Base-by-base conservation (phyloP, 2,888 invertebrate genomes). In the Asteroscopus sphinx region DNA sequence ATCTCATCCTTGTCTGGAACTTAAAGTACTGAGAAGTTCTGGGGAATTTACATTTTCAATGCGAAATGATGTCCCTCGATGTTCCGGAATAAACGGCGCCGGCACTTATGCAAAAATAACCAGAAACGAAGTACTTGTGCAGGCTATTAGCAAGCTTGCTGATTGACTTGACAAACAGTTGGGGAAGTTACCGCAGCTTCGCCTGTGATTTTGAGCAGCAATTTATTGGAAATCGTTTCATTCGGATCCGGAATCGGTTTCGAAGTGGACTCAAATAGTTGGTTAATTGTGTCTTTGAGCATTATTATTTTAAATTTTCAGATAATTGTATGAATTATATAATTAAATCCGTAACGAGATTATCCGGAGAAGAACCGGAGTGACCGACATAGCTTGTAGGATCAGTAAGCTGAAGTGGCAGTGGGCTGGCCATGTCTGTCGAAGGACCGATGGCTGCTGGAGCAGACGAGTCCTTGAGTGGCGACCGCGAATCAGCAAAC, bases 31-130 rank as follows among this genome's bases (percentile, higher is more conserved):
- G 57, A 48, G 63, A 84, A 80, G 69, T 84, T 79, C 52, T 44
- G 35, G 12, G 46, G 69, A 72, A 84, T 84, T 85, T 83, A 79
- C 83, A 85, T 85, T 83, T 83, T 80, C 82, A 80, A 84, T 83
- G 82, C 55, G 67, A 79, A 82, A 83, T 83, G 83, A 83, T 80
- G 83, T 81, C 79, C 73, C 70, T 51, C 77, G 74, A 77, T 82
- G 80, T 82, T 61, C 64, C 72, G 72, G 69, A 77, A 81, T 79
- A 76, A 80, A 61, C 58, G 62, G 49, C 21, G 42, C 49, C 57
- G 70, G 77, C 75, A 77, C 80, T 84, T 84, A 84, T 84, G 84
- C 83, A 81, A 80, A 82, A 82, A 82, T 79, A 73, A 59, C 73
- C 74, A 66, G 51, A 45, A 60, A 73, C 68, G 69, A 76, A 79